These are phyloP conservation scores for Oostethus manadensis DNA, from an alignment of 2,113 vertebrate species.

Conservation along the genomic window DNA sequence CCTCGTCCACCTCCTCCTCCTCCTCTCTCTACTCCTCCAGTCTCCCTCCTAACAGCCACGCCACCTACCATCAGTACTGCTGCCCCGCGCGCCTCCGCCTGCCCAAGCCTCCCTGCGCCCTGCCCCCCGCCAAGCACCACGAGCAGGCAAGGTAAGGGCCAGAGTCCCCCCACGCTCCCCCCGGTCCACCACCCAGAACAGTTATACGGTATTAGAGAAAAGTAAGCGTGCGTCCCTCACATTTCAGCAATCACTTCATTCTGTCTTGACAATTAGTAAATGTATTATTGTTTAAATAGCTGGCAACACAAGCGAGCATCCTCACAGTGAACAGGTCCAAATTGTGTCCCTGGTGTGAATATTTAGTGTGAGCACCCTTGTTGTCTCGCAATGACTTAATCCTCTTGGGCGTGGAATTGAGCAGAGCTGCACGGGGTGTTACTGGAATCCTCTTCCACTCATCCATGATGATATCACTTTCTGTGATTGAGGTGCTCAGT, in stretches of 20 bases:
- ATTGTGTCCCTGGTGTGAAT: too few relatives aligned
- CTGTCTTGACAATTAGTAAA: too few relatives aligned
- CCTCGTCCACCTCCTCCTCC: slow-evolving; percentile 56
- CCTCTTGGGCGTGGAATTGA: too few relatives aligned
- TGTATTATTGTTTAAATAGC: too few relatives aligned
- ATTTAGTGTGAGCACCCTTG: too few relatives aligned
- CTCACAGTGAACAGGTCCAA: too few relatives aligned
- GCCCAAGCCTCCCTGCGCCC: slow-evolving; percentile 80
- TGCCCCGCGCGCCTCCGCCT: slow-evolving; percentile 84
- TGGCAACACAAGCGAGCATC: too few relatives aligned
- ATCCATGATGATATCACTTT: not conserved
- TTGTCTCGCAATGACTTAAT: too few relatives aligned
- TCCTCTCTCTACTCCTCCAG: slow-evolving; percentile 67
- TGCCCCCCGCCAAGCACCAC: slow-evolving; percentile 73
- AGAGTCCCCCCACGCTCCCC: slow-evolving; percentile 49
- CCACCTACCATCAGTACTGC: slow-evolving; percentile 91
- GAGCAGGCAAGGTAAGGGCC: slow-evolving; percentile 88
- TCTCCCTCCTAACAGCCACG: slow-evolving; percentile 76
- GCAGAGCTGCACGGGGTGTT: too few relatives aligned
- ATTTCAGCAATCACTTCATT: too few relatives aligned
- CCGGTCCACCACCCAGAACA: slow-evolving; percentile 15
- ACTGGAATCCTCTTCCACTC: slow-evolving; percentile 14
- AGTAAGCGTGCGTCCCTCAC: too few relatives aligned
- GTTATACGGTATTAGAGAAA: too few relatives aligned
- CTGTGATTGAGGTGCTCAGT: not conserved